Conservation (phyloP, 1,140 invertebrate species). For the Monomorium pharaonis region DNA sequence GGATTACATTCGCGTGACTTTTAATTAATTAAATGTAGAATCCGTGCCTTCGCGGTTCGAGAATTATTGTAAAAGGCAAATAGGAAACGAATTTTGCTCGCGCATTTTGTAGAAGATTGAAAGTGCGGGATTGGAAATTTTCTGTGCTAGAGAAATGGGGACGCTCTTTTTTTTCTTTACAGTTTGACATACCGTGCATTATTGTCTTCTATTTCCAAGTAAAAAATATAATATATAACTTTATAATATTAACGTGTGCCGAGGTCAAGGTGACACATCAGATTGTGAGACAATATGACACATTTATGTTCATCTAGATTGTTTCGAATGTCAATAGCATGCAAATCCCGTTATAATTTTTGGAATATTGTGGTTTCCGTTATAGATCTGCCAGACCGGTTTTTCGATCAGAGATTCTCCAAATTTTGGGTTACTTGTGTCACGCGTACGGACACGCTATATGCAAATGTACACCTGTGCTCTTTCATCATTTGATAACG, state of each 20-base stretch:
- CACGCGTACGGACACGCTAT: background rate
- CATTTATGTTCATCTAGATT: background rate
- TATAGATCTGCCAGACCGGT: constrained; percentile 69
- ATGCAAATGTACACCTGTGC: constrained; percentile 16
- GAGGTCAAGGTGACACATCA: background rate
- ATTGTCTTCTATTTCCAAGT: background rate
- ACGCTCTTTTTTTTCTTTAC: background rate
- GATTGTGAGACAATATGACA: background rate
- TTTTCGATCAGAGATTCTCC: constrained; percentile 54
- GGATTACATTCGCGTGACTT: constrained; percentile 25
- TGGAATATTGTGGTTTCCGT: constrained; percentile 57
- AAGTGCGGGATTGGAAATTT: constrained; percentile 13
- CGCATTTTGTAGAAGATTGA: background rate
- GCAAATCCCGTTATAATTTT: constrained; percentile 64
- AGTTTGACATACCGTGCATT: background rate
- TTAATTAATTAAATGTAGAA: constrained; percentile 64
- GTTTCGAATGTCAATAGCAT: background rate
- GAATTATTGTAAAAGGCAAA: constrained; percentile 51
- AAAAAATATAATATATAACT: background rate
- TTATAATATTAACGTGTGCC: background rate
- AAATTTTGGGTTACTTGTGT: constrained; percentile 68
- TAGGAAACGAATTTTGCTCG: background rate
- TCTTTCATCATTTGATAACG: constrained; percentile 61
- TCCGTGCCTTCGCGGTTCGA: constrained; percentile 50
- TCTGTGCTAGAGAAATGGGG: background rate